Base-by-base conservation (phyloP, 2,113 vertebrate species). In the Sphaerodactylus townsendi region DNA sequence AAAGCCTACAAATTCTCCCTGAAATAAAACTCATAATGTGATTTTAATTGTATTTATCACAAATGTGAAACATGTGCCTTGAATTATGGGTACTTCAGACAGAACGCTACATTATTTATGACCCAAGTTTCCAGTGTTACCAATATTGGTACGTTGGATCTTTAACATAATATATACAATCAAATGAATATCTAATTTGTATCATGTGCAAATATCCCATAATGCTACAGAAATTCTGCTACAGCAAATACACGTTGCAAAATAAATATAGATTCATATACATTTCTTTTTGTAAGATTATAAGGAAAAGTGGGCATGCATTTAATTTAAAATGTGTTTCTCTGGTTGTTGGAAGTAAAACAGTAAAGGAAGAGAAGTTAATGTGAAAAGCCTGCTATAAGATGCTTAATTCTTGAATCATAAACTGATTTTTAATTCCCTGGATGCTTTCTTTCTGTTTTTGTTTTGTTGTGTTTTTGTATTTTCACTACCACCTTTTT, bases 221-320 rank as follows among this genome's bases (percentile, higher is more conserved):
- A 53, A 65, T 85, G 2, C 2, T 64, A 10, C 4, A 48, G 50
- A 50, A 59, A 44, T 82, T 39, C 33, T 82, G n/a, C 82, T 81
- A 78, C 87, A 4, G 2, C 82, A 83, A 53, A 81, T 0, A 28
- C 8, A 13, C 21, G 5, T 48, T 44, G 83, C 5, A 91, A 71
- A 79, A 33, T 68, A 81, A 75, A 85, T 84, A 84, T 68, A 85
- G 2, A 75, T 17, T 35, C 1, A 9, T 2, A 79, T 11, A 3
- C 68, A 44, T 85, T 75, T 84, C 87, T 87, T 44, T 86, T 81
- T 59, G 77, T 13, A 74, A 39, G n/a, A 84, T 35, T 11, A n/a
- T n/a, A 33, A 85, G 2, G 7, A 85, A 84, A 91, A 69, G 56
- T 3, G 85, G 1, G 50, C 78, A 1, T 80, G 75, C 62, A 70